Base-by-base conservation (phyloP, 2,113 vertebrate genomes). In the Ginglymostoma cirratum region DNA sequence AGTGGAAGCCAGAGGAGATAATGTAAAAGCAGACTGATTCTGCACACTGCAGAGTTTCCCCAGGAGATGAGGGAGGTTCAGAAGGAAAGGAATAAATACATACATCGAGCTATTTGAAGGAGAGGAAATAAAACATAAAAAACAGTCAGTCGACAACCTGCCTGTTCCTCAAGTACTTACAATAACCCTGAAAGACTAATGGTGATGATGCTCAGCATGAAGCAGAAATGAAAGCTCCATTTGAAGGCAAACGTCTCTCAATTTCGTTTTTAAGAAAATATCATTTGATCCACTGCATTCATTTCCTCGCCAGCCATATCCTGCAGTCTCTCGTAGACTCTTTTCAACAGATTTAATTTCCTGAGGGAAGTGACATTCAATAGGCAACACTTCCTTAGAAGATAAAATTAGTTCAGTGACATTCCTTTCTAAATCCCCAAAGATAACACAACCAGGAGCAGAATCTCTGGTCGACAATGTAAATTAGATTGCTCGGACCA, bases 251-350 rank as follows among this genome's bases (percentile, higher is more conserved):
- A 90, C 30, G 65, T 55, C 30, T 61, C 48, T 30, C 7, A 24
- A 30, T 30, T 89, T 89, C 86, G 24, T 30, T 89, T 30, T 90
- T 55, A 90, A 90, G 27, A 90, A 90, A 90, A 65, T 90, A 61
- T 55, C 87, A 90, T 14, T 61, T 61, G 23, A 65, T 65, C 87
- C 87, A 15, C 30, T 61, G n/a, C 19, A 90, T 45, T 55, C 48
- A 90, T 61, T 90, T 90, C 87, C 87, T 17, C 4, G 1, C 14
- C 27, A 52, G 85, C 42, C 85, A 21, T 14, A 52, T 89, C 86
- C 86, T 89, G 85, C 23, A 55, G 45, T 6, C 48, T 34, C 87
- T 34, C 27, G 5, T n/a, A 90, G 48, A 61, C 52, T 34, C 48
- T 55, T 5, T 15, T 61, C 48, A 90, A 34, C 14, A 61, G 27